Evolutionary conservation across 2,888 invertebrate genomes (phyloP).

Genomic region (Nineta flava): DNA sequence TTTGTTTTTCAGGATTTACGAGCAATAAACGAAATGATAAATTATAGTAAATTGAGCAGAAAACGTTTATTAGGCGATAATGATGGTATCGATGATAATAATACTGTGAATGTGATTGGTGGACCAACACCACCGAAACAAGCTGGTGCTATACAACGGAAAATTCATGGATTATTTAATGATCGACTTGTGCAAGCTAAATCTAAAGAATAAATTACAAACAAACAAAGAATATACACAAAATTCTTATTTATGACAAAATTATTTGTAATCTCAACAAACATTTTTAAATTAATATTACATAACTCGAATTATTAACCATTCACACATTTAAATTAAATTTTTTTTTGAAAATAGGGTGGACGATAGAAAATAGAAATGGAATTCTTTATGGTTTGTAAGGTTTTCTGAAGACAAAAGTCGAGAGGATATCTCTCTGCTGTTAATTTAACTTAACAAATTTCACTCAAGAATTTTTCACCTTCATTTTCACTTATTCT

Average conservation of each 20-base stretch:
- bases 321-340: too few relatives aligned
- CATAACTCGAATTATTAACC: not conserved
- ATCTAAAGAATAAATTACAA: slow-evolving; percentile 12
- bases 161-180: slow-evolving; percentile 41
- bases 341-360: too few relatives aligned
- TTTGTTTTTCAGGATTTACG: slow-evolving; percentile 5
- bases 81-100: not conserved
- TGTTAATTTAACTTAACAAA: too few relatives aligned
- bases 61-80: not conserved
- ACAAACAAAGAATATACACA: too few relatives aligned
- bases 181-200: slow-evolving; percentile 35
- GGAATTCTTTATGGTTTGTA: too few relatives aligned
- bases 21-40: slow-evolving; percentile 6
- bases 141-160: slow-evolving; percentile 28
- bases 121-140: not conserved
- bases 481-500: too few relatives aligned
- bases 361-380: too few relatives aligned
- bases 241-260: slow-evolving; percentile 1
- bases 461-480: too few relatives aligned
- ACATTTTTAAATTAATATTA: not conserved
- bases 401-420: too few relatives aligned
- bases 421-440: too few relatives aligned
- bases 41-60: not conserved
- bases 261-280: not conserved
- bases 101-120: not conserved